A percentile compares a stretch with the other conserved stretches of the same genome.
These are phyloP conservation scores for Volucella zonaria DNA, from an alignment of 2,888 invertebrate species.

Conservation along the genomic window DNA sequence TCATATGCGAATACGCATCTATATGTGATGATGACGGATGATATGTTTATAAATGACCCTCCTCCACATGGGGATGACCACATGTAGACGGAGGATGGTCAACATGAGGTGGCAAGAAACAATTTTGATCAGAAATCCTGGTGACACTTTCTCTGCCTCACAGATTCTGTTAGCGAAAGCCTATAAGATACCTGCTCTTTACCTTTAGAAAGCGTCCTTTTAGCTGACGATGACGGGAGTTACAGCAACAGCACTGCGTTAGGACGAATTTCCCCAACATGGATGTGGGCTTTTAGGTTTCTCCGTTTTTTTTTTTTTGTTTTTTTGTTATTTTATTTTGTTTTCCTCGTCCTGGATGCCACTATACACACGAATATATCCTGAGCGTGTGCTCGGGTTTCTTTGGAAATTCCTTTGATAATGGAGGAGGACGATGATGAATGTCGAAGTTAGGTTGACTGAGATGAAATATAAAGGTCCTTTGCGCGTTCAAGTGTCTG, in stretches of 20 bases:
- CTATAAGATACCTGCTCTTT: conserved; percentile 63
- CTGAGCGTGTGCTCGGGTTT: background rate
- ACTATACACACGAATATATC: background rate
- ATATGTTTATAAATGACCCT: conserved; percentile 22
- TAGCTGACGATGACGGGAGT: conserved; percentile 57
- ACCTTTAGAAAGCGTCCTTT: conserved; percentile 72
- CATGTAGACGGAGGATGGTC: background rate
- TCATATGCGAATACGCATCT: background rate
- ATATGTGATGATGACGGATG: conserved; percentile 1
- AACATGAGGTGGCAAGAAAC: conserved; percentile 6
- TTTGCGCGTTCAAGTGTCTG: conserved; percentile 27
- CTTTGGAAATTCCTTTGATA: conserved; percentile 5
- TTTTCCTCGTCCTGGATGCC: too few species aligned
- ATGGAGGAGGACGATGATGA: conserved; percentile 30
- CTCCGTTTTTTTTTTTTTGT: conserved; percentile 4
- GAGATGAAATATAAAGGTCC: conserved; percentile 32
- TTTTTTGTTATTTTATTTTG: background rate
- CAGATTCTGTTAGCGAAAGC: conserved; percentile 20
- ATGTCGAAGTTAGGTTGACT: conserved; percentile 2
- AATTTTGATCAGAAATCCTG: conserved; percentile 37
- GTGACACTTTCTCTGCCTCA: conserved; percentile 31
- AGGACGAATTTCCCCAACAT: conserved; percentile 65
- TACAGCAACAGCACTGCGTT: conserved; percentile 65
- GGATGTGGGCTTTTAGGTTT: conserved; percentile 43
- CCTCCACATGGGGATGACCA: conserved; percentile 24